Evolutionary conservation across 2,113 vertebrate genomes (phyloP).

Genomic region (Peromyscus leucopus): DNA sequence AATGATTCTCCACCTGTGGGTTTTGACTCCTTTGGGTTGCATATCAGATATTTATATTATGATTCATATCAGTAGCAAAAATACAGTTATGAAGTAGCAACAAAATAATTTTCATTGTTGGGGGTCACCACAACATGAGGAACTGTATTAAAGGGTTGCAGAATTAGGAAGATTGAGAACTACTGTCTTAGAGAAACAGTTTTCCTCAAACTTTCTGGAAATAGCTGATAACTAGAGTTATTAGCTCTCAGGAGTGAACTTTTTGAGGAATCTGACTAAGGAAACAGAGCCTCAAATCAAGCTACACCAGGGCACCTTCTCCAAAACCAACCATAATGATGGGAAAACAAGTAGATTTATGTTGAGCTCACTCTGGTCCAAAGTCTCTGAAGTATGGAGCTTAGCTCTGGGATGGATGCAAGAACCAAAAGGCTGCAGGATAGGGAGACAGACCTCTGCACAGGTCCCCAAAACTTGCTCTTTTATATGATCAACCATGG

Average conservation of each 20-base stretch:
- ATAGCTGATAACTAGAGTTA: not conserved
- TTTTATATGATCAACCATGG: not conserved
- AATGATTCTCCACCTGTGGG: not conserved
- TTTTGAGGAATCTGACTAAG: not conserved
- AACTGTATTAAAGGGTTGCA: not conserved
- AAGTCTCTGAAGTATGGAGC: not conserved
- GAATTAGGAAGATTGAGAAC: not conserved
- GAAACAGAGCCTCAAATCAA: not conserved
- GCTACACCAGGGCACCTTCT: not conserved
- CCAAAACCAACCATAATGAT: not conserved
- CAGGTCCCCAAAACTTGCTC: not conserved
- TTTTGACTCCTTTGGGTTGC: not conserved
- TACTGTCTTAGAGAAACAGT: not conserved
- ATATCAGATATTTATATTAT: not conserved
- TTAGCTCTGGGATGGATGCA: not conserved
- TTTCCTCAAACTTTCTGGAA: not conserved
- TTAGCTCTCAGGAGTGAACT: conserved; percentile 16
- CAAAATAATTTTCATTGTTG: not conserved
- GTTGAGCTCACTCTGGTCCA: not conserved
- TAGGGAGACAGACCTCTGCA: not conserved
- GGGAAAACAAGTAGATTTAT: not conserved
- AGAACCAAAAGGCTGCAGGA: not conserved
- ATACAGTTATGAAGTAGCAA: not conserved
- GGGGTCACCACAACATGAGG: not conserved
- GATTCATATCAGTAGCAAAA: not conserved